Percentiles rank a stretch among this genome's conserved stretches.
Evolutionary conservation across 2,113 vertebrate species (phyloP).

Genomic region (Chroicocephalus ridibundus): DNA sequence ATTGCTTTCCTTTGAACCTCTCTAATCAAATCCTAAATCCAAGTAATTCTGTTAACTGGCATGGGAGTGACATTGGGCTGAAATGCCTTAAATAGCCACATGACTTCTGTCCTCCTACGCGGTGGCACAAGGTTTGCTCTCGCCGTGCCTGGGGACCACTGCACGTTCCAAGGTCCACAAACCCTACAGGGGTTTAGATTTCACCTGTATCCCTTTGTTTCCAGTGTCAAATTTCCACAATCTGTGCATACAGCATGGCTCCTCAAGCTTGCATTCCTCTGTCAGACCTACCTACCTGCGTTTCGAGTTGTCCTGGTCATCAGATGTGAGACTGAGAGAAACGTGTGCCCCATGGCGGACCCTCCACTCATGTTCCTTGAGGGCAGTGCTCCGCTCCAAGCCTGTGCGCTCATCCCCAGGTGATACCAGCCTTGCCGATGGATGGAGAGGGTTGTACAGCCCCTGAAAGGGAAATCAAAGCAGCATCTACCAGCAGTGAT

Average conservation of each 20-base stretch:
- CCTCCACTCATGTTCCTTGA: accelerated
- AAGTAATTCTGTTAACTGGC: neutral
- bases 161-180: neutral
- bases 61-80: neutral
- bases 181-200: neutral
- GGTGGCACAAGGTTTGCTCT: neutral
- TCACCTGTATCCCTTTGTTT: neutral
- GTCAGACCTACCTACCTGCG: neutral
- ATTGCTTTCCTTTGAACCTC: neutral
- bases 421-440: neutral
- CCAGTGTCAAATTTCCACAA: accelerated
- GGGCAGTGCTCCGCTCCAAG: neutral
- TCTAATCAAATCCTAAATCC: neutral
- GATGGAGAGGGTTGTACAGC: neutral
- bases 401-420: accelerated
- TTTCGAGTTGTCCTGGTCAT: neutral
- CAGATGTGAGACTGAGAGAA: neutral
- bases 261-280: neutral
- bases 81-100: neutral
- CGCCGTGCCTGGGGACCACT: neutral
- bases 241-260: accelerated
- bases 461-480: neutral
- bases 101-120: accelerated
- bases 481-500: neutral
- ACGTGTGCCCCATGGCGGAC: neutral